A percentile compares a stretch with the other conserved stretches of the same genome.
Conservation (phyloP, 2,888 invertebrate species). For the Scrobipalpa atriplicella region DNA sequence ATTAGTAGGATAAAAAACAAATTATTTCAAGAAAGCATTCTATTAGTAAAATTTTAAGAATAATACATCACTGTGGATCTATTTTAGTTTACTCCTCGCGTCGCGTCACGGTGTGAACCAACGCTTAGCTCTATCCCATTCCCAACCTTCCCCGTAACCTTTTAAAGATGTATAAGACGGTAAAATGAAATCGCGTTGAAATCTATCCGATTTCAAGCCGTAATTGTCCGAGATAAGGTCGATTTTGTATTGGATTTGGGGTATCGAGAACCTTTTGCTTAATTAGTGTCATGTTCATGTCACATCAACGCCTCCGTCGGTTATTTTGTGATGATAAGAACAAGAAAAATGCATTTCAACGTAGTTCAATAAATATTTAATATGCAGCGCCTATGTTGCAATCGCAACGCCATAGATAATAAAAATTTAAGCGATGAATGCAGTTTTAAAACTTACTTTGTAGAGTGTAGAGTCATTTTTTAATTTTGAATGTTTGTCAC, state of each 20-base stretch:
- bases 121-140: constrained; percentile 22
- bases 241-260: constrained; percentile 20
- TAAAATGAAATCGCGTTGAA: background rate
- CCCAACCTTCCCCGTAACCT: constrained; percentile 20
- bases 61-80: no score
- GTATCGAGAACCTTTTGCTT: constrained; percentile 23
- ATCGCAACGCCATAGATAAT: background rate
- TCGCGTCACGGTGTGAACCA: background rate
- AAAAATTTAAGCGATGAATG: background rate
- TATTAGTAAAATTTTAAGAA: no score
- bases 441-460: no score
- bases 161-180: background rate
- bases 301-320: constrained; percentile 31
- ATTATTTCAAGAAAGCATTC: no score
- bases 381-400: background rate
- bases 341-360: constrained; percentile 8
- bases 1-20: no score
- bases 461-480: no score
- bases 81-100: no score
- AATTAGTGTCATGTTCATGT: constrained; percentile 33
- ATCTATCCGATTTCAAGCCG: background rate
- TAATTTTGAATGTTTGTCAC: no score
- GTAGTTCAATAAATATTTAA: constrained; percentile 8
- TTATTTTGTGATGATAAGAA: constrained; percentile 12
- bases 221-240: constrained; percentile 3